phyloP scores from a whole-genome alignment of 2,888 invertebrate species.

The Agonum fuliginosum region DNA sequence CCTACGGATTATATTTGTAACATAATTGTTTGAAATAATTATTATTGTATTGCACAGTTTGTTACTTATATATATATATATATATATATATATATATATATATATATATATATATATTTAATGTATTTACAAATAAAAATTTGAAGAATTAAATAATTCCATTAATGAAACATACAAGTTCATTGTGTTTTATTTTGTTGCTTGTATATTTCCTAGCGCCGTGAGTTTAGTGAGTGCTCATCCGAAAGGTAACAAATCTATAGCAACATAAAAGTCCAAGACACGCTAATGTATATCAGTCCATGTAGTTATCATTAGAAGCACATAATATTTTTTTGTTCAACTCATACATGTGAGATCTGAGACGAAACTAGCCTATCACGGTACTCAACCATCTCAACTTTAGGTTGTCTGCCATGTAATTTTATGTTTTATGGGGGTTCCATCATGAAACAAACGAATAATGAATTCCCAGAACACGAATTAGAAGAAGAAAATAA shows the following conservation, averaged over 20 bases:
- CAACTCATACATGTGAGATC: conserved; percentile 25
- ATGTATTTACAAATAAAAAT: too few species aligned
- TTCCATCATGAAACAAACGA: conserved; percentile 66
- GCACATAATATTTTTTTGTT: conserved; percentile 44
- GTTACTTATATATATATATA: too few species aligned
- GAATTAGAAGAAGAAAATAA: conserved; percentile 57
- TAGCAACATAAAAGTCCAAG: conserved; percentile 19
- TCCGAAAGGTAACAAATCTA: neutral
- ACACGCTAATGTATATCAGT: conserved; percentile 30
- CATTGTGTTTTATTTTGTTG: too few species aligned
- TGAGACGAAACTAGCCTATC: conserved; percentile 9
- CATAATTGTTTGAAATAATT: too few species aligned
- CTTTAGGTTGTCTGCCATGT: conserved; percentile 61
- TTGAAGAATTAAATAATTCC: too few species aligned
- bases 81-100: too few species aligned
- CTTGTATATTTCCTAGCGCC: neutral
- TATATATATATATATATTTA: too few species aligned
- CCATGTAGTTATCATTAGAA: conserved; percentile 46
- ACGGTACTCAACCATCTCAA: conserved; percentile 31
- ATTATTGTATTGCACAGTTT: too few species aligned
- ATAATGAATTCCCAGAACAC: conserved; percentile 66
- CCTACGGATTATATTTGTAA: too few species aligned
- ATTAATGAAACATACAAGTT: too few species aligned
- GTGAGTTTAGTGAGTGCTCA: neutral
- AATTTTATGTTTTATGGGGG: conserved; percentile 67